Conservation (phyloP, 2,888 invertebrate species). For the Campaea margaritaria region DNA sequence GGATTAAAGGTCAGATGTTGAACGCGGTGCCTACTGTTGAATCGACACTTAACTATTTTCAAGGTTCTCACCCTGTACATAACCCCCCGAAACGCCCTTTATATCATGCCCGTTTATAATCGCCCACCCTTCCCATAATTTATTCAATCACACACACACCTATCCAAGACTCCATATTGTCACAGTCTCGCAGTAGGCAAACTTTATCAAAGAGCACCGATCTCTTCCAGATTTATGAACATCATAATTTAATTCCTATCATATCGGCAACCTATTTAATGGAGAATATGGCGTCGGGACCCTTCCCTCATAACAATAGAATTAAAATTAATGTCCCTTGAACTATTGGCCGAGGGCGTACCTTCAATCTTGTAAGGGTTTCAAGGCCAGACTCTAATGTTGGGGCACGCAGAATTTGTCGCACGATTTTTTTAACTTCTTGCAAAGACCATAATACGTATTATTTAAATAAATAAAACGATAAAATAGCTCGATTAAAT, state of each 20-base stretch:
- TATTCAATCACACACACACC: slow-evolving; percentile 9
- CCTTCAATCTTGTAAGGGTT: slow-evolving; percentile 38
- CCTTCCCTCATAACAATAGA: slow-evolving; percentile 49
- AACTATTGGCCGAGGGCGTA: slow-evolving; percentile 38
- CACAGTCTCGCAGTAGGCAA: slow-evolving; percentile 14
- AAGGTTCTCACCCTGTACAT: no score
- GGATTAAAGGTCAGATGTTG: no score
- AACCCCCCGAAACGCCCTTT: no score
- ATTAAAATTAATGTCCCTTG: slow-evolving; percentile 55
- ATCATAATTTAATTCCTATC: slow-evolving; percentile 42
- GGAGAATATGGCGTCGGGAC: slow-evolving; percentile 39
- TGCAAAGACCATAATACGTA: background rate
- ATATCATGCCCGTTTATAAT: background rate
- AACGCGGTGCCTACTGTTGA: no score
- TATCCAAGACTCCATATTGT: slow-evolving; percentile 5
- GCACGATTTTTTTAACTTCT: background rate
- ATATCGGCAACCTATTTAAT: slow-evolving; percentile 44
- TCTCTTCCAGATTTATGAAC: slow-evolving; percentile 25
- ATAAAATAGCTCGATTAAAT: no score
- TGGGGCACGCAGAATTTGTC: background rate
- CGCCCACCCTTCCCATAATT: slow-evolving; percentile 8
- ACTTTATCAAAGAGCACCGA: slow-evolving; percentile 25
- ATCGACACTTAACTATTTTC: no score
- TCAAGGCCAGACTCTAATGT: slow-evolving; percentile 13
- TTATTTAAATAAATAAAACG: background rate